Conservation (phyloP, 2,797 vertebrate genomes). For the Ctenochaetus hawaiiensis region DNA sequence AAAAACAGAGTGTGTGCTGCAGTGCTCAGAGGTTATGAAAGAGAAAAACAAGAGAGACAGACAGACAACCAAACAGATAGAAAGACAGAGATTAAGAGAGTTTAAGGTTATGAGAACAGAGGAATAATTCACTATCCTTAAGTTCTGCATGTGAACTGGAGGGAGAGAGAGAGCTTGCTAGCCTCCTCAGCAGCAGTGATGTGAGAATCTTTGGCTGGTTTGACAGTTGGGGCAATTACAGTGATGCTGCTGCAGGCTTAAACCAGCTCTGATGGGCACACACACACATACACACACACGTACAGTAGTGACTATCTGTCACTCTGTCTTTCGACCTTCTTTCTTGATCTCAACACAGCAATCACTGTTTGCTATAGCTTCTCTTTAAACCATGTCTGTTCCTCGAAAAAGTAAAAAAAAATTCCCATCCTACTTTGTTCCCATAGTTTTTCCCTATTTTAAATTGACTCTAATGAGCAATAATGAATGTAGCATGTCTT, state of each 20-base stretch:
- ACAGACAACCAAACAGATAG: neutral
- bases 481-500: neutral
- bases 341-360: constrained; percentile 12
- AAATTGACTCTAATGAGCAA: constrained; percentile 1
- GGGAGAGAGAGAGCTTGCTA: constrained; percentile 13
- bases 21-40: constrained; percentile 45
- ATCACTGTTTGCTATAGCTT: constrained; percentile 17
- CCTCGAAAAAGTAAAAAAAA: constrained; percentile 18
- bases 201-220: constrained; percentile 54
- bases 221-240: constrained; percentile 75
- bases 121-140: constrained; percentile 8
- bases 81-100: constrained; percentile 3
- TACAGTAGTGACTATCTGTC: constrained; percentile 34
- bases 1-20: constrained; percentile 30
- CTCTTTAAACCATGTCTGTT: constrained; percentile 28
- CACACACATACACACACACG: neutral
- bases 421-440: constrained; percentile 6
- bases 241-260: constrained; percentile 55
- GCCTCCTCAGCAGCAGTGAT: constrained; percentile 47
- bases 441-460: neutral
- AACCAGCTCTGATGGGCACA: constrained; percentile 62
- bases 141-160: constrained; percentile 28
- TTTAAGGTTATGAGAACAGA: constrained; percentile 7
- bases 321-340: constrained; percentile 29
- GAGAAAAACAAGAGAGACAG: constrained; percentile 31